These are phyloP conservation scores for Rhipidura dahli DNA, from an alignment of 2,113 vertebrate genomes.

Conservation along the genomic window DNA sequence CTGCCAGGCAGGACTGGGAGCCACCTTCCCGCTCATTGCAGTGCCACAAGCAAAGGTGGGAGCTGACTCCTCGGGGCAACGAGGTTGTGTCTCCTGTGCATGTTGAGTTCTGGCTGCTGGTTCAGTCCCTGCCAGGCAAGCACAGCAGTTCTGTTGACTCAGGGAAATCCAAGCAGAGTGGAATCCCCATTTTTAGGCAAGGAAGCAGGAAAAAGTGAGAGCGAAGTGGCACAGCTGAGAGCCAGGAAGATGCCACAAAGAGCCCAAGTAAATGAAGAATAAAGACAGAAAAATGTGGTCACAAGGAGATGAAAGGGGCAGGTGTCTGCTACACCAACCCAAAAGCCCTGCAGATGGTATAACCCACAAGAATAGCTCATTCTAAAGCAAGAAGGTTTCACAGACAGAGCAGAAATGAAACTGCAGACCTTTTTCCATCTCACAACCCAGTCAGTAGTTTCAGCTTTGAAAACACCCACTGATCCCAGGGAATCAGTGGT, in stretches of 20 bases:
- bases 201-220: neutral
- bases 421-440: neutral
- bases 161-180: neutral
- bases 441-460: neutral
- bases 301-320: neutral
- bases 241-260: neutral
- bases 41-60: neutral
- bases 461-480: neutral
- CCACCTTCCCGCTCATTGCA: neutral
- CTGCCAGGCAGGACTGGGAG: neutral
- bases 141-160: neutral
- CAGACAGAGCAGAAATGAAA: neutral
- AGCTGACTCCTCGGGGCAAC: neutral
- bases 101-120: neutral
- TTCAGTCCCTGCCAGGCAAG: neutral
- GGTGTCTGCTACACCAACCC: neutral
- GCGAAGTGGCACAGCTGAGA: accelerated
- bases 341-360: neutral
- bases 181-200: neutral
- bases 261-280: neutral
- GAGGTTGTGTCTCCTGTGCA: neutral
- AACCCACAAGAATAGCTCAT: neutral
- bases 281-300: neutral
- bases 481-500: neutral
- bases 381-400: neutral